Percentiles rank a stretch among this genome's conserved stretches.
Evolutionary conservation across 2,888 invertebrate genomes (phyloP).

Genomic region (Cacoxenus indagator): DNA sequence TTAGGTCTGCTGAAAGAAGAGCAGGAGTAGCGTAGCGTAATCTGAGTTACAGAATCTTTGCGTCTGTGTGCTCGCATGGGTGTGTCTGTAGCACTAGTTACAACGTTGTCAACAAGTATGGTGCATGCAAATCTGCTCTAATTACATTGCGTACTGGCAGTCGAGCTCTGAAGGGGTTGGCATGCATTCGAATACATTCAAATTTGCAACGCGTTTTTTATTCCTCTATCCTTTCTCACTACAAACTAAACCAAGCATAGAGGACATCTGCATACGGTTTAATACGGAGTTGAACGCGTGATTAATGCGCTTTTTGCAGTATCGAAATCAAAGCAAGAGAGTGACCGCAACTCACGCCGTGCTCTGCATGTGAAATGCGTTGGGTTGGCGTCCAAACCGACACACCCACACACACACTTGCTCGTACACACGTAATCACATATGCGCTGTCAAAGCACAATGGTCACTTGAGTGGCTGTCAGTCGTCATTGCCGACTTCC

Average conservation of each 20-base stretch:
- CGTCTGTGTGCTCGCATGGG: no score
- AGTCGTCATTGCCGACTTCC: neutral
- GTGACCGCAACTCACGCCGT: neutral
- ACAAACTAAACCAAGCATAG: no score
- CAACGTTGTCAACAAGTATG: no score
- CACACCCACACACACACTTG: neutral
- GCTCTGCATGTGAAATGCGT: conserved; percentile 1
- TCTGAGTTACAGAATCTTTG: no score
- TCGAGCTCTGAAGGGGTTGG: no score
- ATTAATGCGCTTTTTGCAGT: conserved; percentile 38
- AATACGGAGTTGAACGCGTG: neutral
- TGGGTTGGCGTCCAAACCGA: conserved; percentile 40
- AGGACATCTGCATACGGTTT: neutral
- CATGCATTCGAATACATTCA: no score
- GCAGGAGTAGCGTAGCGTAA: no score
- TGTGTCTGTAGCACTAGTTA: no score
- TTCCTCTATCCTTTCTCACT: no score
- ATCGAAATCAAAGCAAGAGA: conserved; percentile 46
- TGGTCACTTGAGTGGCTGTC: neutral
- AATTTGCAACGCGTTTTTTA: neutral
- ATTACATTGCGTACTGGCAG: conserved; percentile 38
- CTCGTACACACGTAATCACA: neutral
- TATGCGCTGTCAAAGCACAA: neutral
- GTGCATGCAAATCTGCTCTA: conserved; percentile 40
- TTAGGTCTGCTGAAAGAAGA: no score